Evolutionary conservation across 2,888 invertebrate genomes (phyloP), one percentile per base, ranked within the genome.

Genomic region (Drosophila fulvimacula): DNA sequence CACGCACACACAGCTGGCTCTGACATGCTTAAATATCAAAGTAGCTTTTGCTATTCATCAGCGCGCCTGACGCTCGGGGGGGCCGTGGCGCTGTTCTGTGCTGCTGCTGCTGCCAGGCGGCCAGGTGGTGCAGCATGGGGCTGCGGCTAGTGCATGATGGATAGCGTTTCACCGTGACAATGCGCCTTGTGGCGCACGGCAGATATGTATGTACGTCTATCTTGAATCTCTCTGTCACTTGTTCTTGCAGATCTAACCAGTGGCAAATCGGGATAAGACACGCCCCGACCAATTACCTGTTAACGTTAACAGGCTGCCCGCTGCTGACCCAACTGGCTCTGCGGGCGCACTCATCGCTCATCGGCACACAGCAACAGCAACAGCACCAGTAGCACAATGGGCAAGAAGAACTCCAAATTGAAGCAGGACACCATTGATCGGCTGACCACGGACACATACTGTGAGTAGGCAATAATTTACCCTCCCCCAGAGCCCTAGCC

Each of bases 401-500:
- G 98, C 91, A 98, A 98, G 95, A 97, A 97, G 93, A 98, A 97
- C 92, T 98, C 98, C 66, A 98, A 98, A 94, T 95, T 98, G 93
- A 98, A 97, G 95, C 96, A 97, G 93, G 98, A 98, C 93, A 97
- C 98, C 89, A 97, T 98, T 92, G 97, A 97, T 93, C 95, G 97
- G 86, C 95, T 98, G 84, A 98, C 97, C 82, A 96, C 95, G 79
- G 97, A 96, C 89, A 98, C 98, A 80, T 98, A 98, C 93, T 98
- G 98, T 98, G 93, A 97, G 97, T 95, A 38, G 15, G 13, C 36
- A 36, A 38, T 7, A 9, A 7, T n/a, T n/a, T n/a, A 5, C 27
- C 19, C 15, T 5, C 10, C 24, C 6, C 5, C 6, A 0, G 9
- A 9, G 10, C 2, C 21, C 9, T 3, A 73, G 69, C 82, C 82